Evolutionary conservation across 2,888 invertebrate species (phyloP), one percentile per base, ranked within the genome.

Genomic region (Rutpela maculata): DNA sequence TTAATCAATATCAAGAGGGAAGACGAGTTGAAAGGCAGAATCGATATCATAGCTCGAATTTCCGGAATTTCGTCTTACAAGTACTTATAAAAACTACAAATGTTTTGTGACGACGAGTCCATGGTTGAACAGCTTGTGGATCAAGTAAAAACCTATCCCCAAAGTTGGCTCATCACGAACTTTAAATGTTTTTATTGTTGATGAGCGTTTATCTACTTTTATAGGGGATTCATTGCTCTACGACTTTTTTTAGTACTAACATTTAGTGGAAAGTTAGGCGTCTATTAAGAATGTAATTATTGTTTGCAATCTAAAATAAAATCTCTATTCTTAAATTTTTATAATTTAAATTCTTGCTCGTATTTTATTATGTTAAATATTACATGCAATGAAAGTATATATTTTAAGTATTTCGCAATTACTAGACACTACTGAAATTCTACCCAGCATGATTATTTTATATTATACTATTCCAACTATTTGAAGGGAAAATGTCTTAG

Each of bases 181-280:
- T 87, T 86, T 85, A 85, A 87, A 86, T 85, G 87, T 87, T 88
- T 87, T 87, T 87, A 87, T 87, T 87, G 86, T 85, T 86, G 86
- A 88, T 87, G 87, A 86, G 82, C 86, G 85, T 86, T 82, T 83
- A 82, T 83, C 82, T 80, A 82, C 79, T 81, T 84, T 81, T 77
- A 74, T 78, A 79, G 76, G 75, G 67, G 67, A 67, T 67, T 67
- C 38, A 50, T 67, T 22, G 56, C 26, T 67, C 55, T 55, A 26
- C 55, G 55, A 38, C 18, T 62, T 62, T 31, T 60, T 31, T 62
- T 62, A 59, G 59, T 59, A 11, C 59, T 22, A 22, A 59, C 59
- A 59, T 59, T 22, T 22, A 50, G 50, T 50, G n/a, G 50, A 50
- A 50, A 6, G n/a, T n/a, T n/a, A 50, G 50, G 50, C n/a, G 50